phyloP scores from a whole-genome alignment of 1,140 invertebrate genomes.

The Panagrolaimus sp. region DNA sequence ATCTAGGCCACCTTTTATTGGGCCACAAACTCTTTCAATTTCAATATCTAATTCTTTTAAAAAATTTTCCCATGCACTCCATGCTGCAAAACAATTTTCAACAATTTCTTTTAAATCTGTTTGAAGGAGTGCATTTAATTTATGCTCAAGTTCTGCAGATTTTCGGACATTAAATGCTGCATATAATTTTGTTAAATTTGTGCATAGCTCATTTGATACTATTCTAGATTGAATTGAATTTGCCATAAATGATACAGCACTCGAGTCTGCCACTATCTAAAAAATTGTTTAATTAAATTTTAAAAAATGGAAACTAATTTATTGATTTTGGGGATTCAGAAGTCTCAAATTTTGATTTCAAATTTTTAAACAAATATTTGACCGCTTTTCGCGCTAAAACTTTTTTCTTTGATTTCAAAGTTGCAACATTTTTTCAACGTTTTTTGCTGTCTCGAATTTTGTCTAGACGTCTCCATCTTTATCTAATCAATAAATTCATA shows the following conservation, averaged over 20 bases:
- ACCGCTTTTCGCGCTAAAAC: no score
- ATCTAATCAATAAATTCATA: no score
- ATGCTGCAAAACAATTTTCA: background rate
- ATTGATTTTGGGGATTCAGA: no score
- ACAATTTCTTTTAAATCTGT: background rate
- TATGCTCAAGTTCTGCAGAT: background rate
- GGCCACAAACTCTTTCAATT: conserved; percentile 31
- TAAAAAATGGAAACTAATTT: no score
- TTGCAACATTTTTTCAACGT: no score
- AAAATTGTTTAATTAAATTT: no score
- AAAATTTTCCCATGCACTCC: conserved; percentile 29
- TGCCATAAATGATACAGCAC: background rate
- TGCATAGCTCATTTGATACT: background rate
- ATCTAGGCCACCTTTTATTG: background rate
- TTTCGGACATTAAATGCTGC: conserved; percentile 1
- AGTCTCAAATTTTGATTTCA: no score
- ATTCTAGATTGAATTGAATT: conserved; percentile 3
- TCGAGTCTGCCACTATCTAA: background rate
- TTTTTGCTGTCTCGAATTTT: no score
- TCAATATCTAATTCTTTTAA: conserved; percentile 27
- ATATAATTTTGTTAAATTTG: conserved; percentile 7
- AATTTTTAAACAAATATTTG: no score
- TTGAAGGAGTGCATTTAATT: background rate
- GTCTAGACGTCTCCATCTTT: no score
- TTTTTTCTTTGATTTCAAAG: no score